A percentile compares a stretch with the other conserved stretches of the same genome.
Conservation (phyloP, 2,888 invertebrate genomes). For the Brachylomia viminalis region DNA sequence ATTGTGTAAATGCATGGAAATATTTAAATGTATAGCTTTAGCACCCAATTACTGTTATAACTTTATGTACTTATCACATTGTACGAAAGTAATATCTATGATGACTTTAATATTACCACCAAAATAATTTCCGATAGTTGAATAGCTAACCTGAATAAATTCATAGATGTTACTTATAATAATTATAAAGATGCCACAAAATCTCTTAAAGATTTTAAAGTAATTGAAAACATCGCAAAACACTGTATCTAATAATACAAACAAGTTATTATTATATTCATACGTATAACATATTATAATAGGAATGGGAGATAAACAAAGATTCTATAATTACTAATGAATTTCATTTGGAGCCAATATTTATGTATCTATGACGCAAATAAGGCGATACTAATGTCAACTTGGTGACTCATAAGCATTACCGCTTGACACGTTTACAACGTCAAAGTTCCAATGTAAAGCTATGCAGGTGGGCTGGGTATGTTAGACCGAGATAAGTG, state of each 20-base stretch:
- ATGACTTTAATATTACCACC: slow-evolving; percentile 1
- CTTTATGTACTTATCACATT: slow-evolving; percentile 28
- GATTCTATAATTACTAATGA: slow-evolving; percentile 79
- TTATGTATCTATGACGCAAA: slow-evolving; percentile 76
- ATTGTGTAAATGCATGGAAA: slow-evolving; percentile 54
- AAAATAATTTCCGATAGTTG: background rate
- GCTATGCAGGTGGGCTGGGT: slow-evolving; percentile 20
- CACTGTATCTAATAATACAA: slow-evolving; percentile 71
- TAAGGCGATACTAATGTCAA: slow-evolving; percentile 64
- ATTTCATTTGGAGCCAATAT: slow-evolving; percentile 76
- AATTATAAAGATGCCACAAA: slow-evolving; percentile 79
- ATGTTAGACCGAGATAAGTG: background rate
- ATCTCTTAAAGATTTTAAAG: slow-evolving; percentile 63
- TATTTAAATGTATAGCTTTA: slow-evolving; percentile 60
- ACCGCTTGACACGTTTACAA: slow-evolving; percentile 33
- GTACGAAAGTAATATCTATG: slow-evolving; percentile 50
- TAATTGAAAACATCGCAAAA: slow-evolving; percentile 60
- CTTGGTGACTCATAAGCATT: slow-evolving; percentile 46
- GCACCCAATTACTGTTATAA: slow-evolving; percentile 51
- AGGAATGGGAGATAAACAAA: slow-evolving; percentile 80
- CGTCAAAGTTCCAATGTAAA: slow-evolving; percentile 17
- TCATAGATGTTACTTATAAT: slow-evolving; percentile 61
- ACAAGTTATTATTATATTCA: slow-evolving; percentile 73
- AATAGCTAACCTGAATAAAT: slow-evolving; percentile 13
- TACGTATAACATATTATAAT: slow-evolving; percentile 71